phyloP scores from a whole-genome alignment of 2,888 invertebrate species.

The Hartigia nigra region DNA sequence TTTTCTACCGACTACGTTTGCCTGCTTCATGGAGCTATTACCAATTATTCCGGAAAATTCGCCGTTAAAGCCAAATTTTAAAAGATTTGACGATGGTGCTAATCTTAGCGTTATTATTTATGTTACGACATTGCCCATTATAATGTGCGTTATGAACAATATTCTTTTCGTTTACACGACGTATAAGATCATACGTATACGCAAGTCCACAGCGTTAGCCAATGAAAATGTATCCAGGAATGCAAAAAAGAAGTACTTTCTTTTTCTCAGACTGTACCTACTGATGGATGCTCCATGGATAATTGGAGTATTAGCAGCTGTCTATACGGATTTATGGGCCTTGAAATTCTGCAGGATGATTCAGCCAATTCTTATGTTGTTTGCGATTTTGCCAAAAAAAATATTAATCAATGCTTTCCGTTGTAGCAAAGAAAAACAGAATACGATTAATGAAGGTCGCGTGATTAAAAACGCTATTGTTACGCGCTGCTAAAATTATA shows the following conservation, averaged over 20 bases:
- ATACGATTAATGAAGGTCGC: neutral
- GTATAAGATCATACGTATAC: slow-evolving; percentile 41
- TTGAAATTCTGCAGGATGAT: slow-evolving; percentile 51
- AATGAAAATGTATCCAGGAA: slow-evolving; percentile 36
- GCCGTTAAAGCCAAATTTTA: slow-evolving; percentile 47
- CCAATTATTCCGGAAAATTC: slow-evolving; percentile 44
- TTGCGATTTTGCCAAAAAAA: slow-evolving; percentile 48
- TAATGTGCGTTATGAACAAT: slow-evolving; percentile 37
- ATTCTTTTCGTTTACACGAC: slow-evolving; percentile 47
- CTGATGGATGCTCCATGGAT: slow-evolving; percentile 53
- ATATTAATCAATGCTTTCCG: slow-evolving; percentile 25
- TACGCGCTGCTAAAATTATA: neutral
- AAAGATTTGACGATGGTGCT: slow-evolving; percentile 22
- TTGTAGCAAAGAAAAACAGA: slow-evolving; percentile 2
- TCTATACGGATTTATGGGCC: slow-evolving; percentile 50
- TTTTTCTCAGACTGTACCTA: slow-evolving; percentile 47
- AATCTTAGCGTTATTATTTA: slow-evolving; percentile 27
- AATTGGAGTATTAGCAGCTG: slow-evolving; percentile 47
- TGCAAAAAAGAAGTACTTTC: slow-evolving; percentile 42
- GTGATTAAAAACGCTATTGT: neutral
- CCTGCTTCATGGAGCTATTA: slow-evolving; percentile 44
- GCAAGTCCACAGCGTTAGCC: slow-evolving; percentile 33
- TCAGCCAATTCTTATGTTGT: slow-evolving; percentile 50
- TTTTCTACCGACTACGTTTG: slow-evolving; percentile 34
- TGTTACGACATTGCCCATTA: slow-evolving; percentile 34